Base-by-base conservation (phyloP, 2,888 invertebrate genomes). In the Penaeus monodon region DNA sequence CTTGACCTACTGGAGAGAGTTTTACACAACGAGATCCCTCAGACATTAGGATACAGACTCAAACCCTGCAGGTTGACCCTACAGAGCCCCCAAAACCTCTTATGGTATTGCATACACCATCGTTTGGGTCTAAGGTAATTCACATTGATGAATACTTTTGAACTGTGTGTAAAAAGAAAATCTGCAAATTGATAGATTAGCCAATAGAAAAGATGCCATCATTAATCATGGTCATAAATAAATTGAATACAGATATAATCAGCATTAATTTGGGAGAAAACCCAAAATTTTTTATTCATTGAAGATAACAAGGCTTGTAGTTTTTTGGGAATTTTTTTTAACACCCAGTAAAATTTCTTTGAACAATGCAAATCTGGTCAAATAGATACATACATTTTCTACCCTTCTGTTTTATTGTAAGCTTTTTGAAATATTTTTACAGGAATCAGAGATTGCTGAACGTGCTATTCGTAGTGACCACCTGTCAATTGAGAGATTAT, bases 1-100 rank as follows among this genome's bases (percentile, higher is more conserved):
- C 22, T 95, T 99, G n/a, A 97, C 98, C 0, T 99, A 99, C 93
- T 99, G 98, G 98, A 96, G 97, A 95, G 95, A 92, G 82, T 78
- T 89, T n/a, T 85, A 89, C 84, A n/a, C 79, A 86, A 63, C 89
- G 90, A 91, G 96, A 97, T 93, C 94, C 96, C 0, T 95, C 96
- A 91, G 96, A 44, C 97, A 97, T 93, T 97, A 38, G 97, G 97
- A 7, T 98, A 98, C 92, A 95, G 96, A 76, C 94, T 99, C 85
- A n/a, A n/a, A 96, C 96, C 2, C 95, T 99, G 20, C 97, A 97
- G 92, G 96, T 97, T 24, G 98, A 98, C 92, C 94, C 95, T 24
- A 95, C 95, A 91, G 96, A 97, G 92, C 95, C 95, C 24, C 95
- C 95, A 0, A 94, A 96, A 84, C 96, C 97, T 0, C 93, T 97